Conservation (phyloP, 2,797 vertebrate genomes). For the Heliangelus exortis region DNA sequence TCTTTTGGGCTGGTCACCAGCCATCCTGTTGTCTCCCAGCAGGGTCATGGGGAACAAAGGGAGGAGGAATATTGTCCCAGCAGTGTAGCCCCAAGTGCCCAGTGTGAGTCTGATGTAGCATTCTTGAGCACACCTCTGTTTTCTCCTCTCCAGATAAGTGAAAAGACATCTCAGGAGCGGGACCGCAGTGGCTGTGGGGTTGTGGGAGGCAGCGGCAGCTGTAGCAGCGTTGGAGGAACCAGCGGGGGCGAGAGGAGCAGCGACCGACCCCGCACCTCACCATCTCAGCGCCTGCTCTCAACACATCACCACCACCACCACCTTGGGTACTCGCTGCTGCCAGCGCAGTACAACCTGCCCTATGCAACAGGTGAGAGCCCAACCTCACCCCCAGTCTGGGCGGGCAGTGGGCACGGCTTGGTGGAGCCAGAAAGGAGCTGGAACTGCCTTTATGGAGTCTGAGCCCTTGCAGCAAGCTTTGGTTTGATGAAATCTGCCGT, state of each 20-base stretch:
- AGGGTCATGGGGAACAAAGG: rapidly evolving
- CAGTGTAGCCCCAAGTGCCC: neutral
- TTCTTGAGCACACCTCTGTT: neutral
- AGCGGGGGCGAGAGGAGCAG: constrained; percentile 78
- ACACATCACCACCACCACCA: constrained; percentile 98
- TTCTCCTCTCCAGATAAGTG: constrained; percentile 80
- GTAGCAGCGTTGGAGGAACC: constrained; percentile 72
- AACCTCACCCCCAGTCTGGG: rapidly evolving
- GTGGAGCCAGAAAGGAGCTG: rapidly evolving
- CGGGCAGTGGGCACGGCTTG: rapidly evolving
- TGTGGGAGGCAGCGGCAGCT: constrained; percentile 79
- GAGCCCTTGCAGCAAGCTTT: neutral
- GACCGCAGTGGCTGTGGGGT: constrained; percentile 84
- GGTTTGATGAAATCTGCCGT: rapidly evolving
- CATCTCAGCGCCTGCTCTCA: constrained; percentile 96
- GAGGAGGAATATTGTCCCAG: rapidly evolving
- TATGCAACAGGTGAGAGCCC: constrained; percentile 91
- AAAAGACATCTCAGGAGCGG: constrained; percentile 91
- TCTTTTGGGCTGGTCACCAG: neutral
- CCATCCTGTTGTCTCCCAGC: neutral
- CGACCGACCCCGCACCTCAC: constrained; percentile 93
- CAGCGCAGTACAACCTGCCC: constrained; percentile 95
- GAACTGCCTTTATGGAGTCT: rapidly evolving
- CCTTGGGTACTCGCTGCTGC: constrained; percentile 93
- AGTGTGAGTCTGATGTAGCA: rapidly evolving